Evolutionary conservation across 2,797 vertebrate species (phyloP), one percentile per base, ranked within the genome.

Genomic region (Chiloscyllium punctatum): DNA sequence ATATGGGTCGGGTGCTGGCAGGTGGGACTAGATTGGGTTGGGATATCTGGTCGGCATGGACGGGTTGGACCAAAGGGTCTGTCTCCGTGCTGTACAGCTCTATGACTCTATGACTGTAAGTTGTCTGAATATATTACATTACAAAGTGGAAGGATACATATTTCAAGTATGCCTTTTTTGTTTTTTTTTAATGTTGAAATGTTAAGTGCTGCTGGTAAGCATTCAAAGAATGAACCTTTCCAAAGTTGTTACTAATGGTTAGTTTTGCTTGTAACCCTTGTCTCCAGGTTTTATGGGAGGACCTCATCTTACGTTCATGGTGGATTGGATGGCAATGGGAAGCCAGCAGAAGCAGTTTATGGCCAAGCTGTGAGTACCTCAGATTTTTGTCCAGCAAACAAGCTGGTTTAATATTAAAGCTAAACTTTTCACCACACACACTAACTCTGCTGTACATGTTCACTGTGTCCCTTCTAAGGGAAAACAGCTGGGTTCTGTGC

Each of bases 291-390:
- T 97, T 99, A 99, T 96, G 99, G 99, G 96, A 98, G 99, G 96
- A 99, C 99, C 97, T 99, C 99, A 96, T 99, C 99, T 16, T 99
- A 99, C 3, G 99, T 99, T 96, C 99, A 99, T 94, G 99, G 99
- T 82, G 99, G 99, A 96, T 97, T 99, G 96, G 99, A 99, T 96
- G 98, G 98, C 95, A 99, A 97, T 96, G 99, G 99, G 74, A 99
- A 99, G 96, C 98, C 99, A 0, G 98, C 98, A 27, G 99, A 99
- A 97, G 99, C 99, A 0, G 99, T 99, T 16, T 99, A 99, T 57
- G 99, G 99, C 71, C 99, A 99, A 97, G 98, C 99, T 97, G 99
- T 99, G 98, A 95, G 99, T 98, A 96, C 95, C 82, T 13, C 37
- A 42, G 57, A 91, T 66, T 15, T 18, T 25, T 42, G 48, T 48